These are phyloP conservation scores for Halotydeus destructor DNA, from an alignment of 1,140 invertebrate species.

Conservation along the genomic window DNA sequence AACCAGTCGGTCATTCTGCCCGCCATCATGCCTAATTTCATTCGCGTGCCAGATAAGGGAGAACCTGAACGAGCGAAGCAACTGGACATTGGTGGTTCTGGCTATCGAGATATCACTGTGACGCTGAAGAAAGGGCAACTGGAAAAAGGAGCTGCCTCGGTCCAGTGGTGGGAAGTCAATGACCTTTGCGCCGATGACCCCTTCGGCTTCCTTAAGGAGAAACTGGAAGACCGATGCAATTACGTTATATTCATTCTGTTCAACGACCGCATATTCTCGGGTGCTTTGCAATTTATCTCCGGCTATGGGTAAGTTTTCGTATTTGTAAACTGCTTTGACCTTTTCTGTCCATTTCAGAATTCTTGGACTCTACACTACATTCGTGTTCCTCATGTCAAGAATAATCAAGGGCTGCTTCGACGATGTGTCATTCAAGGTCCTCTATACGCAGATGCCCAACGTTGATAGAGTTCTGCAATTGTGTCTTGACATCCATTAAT, in stretches of 20 bases:
- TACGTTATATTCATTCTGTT: conserved; percentile 64
- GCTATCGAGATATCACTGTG: conserved; percentile 20
- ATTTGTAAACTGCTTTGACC: background rate
- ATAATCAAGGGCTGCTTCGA: conserved; percentile 65
- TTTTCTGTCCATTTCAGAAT: conserved; percentile 42
- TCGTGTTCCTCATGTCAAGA: conserved; percentile 77
- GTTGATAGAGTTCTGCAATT: conserved; percentile 76
- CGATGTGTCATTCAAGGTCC: conserved; percentile 68
- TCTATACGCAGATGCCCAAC: conserved; percentile 90
- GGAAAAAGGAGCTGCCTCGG: background rate
- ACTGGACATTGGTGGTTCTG: too few species aligned
- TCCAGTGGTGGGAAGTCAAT: conserved; percentile 53
- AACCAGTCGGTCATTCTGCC: conserved; percentile 9
- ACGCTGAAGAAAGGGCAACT: conserved; percentile 5
- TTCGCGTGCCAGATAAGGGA: conserved; percentile 59
- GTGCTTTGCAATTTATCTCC: conserved; percentile 58
- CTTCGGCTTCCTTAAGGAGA: conserved; percentile 25
- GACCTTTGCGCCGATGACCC: conserved; percentile 33
- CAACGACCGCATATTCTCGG: conserved; percentile 80
- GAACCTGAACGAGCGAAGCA: conserved; percentile 26
- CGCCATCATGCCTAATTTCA: conserved; percentile 56
- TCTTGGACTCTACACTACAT: conserved; percentile 85
- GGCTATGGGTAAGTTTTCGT: conserved; percentile 57
- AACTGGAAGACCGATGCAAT: too few species aligned
- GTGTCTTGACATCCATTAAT: conserved; percentile 88